A percentile compares a stretch with the other conserved stretches of the same genome.
Conservation (phyloP, 2,113 vertebrate species). For the Gnathonemus echidnorhynchus region DNA sequence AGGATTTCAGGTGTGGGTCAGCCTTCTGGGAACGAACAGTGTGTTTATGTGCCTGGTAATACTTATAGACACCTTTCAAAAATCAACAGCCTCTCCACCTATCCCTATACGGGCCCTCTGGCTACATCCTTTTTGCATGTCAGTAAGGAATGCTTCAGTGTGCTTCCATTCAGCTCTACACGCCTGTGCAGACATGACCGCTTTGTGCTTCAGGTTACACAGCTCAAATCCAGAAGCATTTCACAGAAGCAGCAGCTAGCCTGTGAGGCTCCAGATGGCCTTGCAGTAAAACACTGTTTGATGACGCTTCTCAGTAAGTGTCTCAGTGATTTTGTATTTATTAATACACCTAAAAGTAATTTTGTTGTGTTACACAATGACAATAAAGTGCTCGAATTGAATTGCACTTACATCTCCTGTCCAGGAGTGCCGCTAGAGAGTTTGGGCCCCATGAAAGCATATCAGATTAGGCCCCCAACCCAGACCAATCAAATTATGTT, state of each 20-base stretch:
- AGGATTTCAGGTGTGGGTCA: not conserved
- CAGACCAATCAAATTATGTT: not conserved
- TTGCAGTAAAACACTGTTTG: not conserved
- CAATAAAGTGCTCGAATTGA: too few relatives aligned
- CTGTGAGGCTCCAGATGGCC: not conserved
- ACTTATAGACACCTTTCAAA: not conserved
- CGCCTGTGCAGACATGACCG: not conserved
- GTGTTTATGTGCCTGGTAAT: not conserved
- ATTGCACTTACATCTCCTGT: not conserved
- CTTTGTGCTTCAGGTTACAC: not conserved
- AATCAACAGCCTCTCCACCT: not conserved
- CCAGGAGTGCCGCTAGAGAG: not conserved
- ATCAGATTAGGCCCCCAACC: not conserved
- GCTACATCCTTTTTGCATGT: not conserved
- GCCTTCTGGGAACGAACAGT: not conserved
- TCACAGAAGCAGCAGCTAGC: not conserved
- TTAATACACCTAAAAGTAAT: not conserved
- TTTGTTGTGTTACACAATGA: too few relatives aligned
- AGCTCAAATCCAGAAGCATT: not conserved
- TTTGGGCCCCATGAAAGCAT: not conserved
- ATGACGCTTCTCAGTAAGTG: not conserved
- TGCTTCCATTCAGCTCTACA: not conserved
- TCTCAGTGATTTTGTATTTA: not conserved
- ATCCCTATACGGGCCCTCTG: not conserved
- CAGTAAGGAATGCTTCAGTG: not conserved